These are phyloP conservation scores for Phymanthus crucifer DNA, from an alignment of 92 coral and sea anemone species.

Conservation along the genomic window DNA sequence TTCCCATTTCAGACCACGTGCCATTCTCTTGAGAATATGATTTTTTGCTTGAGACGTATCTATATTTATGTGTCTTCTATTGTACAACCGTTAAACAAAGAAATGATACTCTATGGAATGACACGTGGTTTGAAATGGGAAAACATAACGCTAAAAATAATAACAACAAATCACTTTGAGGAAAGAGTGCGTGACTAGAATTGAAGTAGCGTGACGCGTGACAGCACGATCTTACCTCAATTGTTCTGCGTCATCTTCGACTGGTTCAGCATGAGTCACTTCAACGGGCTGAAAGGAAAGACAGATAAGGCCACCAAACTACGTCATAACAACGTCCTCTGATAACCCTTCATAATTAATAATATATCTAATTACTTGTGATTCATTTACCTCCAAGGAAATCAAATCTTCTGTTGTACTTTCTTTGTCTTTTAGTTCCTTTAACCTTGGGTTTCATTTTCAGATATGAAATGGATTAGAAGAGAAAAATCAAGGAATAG, in stretches of 20 bases:
- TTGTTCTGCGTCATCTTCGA: neutral
- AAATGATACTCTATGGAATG: too few relatives aligned
- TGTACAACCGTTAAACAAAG: too few relatives aligned
- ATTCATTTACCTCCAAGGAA: neutral
- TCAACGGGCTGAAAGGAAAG: constrained; percentile 19
- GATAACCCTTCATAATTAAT: constrained; percentile 1
- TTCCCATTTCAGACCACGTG: too few relatives aligned
- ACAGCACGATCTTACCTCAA: neutral
- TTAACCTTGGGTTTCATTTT: neutral
- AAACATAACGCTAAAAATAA: too few relatives aligned
- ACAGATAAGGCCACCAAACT: neutral
- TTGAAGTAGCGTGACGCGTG: neutral
- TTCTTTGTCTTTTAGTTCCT: constrained; percentile 1
- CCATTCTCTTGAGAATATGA: too few relatives aligned
- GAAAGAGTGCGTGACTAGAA: neutral
- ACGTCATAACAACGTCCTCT: neutral
- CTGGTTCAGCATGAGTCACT: constrained; percentile 29
- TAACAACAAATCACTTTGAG: neutral
- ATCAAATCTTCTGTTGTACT: neutral
- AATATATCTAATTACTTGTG: neutral
- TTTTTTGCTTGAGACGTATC: too few relatives aligned
- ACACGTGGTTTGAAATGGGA: too few relatives aligned
- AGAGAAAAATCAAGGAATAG: neutral
- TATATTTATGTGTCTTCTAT: too few relatives aligned
- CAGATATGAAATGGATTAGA: neutral